Base-by-base conservation (phyloP, 2,797 vertebrate genomes). In the Somateria mollissima region DNA sequence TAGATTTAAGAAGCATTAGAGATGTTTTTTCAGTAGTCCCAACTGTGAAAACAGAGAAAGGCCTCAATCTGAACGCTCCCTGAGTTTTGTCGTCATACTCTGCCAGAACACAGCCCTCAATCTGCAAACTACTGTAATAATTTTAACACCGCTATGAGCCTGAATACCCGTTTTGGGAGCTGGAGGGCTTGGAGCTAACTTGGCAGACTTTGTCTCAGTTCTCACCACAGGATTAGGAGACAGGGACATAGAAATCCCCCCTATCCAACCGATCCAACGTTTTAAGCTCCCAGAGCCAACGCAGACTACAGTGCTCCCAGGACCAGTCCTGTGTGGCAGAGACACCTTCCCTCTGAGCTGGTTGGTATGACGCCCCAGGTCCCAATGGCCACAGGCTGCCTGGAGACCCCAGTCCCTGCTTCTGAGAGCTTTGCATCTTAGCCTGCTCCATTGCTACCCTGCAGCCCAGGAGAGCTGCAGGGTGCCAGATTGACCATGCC, bases 61-160 rank as follows among this genome's bases (percentile, higher is more conserved):
- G 21, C 24, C 7, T 36, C 1, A 0, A 20, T n/a, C 27, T 54
- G 34, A 77, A 49, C 32, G 49, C 10, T 24, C 27, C 19, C 22
- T 47, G 25, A 49, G 49, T 72, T 72, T 72, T 16, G 28, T 5
- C 6, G 34, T 69, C 32, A 65, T 58, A 19, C 32, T 65, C 30
- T 62, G 37, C 9, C 39, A 56, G 56, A 86, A 80, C 25, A 53
- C 19, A 74, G 21, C n/a, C 69, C 17, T 54, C 34, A 4, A 6
- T 80, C 41, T 69, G 36, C 85, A 69, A 36, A 41, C 11, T 34
- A 30, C 36, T n/a, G 6, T 3, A 60, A 47, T 17, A 22, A 24
- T 45, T 65, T 86, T 57, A 73, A 56, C 51, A 39, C 69, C 32
- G 7, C 13, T 20, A 8, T 5, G 5, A 64, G 12, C 32, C 39